Base-by-base conservation (phyloP, 2,113 vertebrate species). In the Alligator sinensis region DNA sequence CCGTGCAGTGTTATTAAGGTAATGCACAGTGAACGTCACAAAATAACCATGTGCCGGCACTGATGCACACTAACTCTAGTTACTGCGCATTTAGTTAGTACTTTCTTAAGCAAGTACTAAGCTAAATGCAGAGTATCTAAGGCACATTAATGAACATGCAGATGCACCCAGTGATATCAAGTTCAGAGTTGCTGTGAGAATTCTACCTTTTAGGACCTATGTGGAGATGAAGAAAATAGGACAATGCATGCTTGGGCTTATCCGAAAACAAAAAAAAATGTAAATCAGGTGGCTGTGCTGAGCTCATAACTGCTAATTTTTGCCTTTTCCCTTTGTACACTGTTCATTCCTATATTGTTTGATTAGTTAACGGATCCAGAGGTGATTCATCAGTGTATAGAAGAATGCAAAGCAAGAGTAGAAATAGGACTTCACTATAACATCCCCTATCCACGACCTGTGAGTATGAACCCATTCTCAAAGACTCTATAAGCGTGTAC, bases 401-500 rank as follows among this genome's bases (percentile, higher is more conserved):
- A 98, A 30, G 99, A 99, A 97, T 99, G 99, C 95, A 98, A 99
- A 64, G 99, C 99, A 79, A 98, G 99, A 96, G 98, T 99, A 97
- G 99, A 99, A 97, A 99, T 99, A 3, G 99, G 98, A 94, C 97
- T 99, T 57, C 99, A 99, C 97, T 99, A 99, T 95, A 98, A 96
- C 96, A 99, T 98, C 96, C 99, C 99, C 14, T 99, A 99, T 95
- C 99, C 99, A 0, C 98, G 99, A 93, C 98, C 99, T 58, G 99
- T 99, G 97, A 99, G 99, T 99, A 88, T 87, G 80, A 38, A 84
- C 83, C 59, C 12, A 17, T 6, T 81, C 82, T 63, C 66, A 63
- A 94, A 63, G 12, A 60, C 57, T 91, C 85, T 63, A 81, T 24
- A 62, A 34, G 15, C n/a, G 25, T 19, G 38, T 18, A 0, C 75